These are phyloP conservation scores for Lasioglossum calceatum DNA, from an alignment of 2,888 invertebrate species.

Conservation along the genomic window DNA sequence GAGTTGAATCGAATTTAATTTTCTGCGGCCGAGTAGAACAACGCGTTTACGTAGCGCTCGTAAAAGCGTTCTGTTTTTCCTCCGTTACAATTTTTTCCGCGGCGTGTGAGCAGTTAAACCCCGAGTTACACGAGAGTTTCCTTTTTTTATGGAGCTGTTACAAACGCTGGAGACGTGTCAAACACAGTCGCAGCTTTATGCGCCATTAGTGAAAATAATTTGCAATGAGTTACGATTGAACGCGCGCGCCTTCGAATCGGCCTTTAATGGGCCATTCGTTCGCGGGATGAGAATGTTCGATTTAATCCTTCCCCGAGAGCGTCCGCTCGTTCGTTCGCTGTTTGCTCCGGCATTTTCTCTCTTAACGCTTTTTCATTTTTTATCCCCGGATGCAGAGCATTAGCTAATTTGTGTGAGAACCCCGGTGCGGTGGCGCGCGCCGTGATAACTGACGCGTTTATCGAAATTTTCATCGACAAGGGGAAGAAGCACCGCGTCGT, in stretches of 20 bases:
- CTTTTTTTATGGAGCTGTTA: slow-evolving; percentile 39
- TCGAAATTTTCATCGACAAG: slow-evolving; percentile 15
- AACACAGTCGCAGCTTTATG: slow-evolving; percentile 51
- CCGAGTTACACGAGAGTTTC: not conserved
- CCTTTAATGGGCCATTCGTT: slow-evolving; percentile 32
- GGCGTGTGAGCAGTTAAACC: slow-evolving; percentile 15
- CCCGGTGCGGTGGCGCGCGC: not conserved
- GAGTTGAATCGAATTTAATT: not conserved
- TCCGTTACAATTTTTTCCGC: not conserved
- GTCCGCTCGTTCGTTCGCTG: not conserved
- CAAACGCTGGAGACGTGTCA: slow-evolving; percentile 35
- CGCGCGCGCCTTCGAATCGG: slow-evolving; percentile 17
- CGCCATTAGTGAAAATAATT: slow-evolving; percentile 48
- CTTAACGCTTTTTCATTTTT: not conserved
- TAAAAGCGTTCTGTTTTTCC: not conserved
- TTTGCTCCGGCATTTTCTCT: not conserved
- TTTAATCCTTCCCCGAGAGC: slow-evolving; percentile 16
- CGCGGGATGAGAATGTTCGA: slow-evolving; percentile 13
- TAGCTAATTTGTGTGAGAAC: slow-evolving; percentile 28
- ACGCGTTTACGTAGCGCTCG: not conserved
- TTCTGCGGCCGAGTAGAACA: not conserved
- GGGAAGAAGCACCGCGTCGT: slow-evolving; percentile 3
- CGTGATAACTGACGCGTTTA: not conserved
- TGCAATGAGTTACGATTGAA: slow-evolving; percentile 53
- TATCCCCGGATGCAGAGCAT: slow-evolving; percentile 1